Base-by-base conservation (phyloP, 1,140 invertebrate genomes). In the Neodiprion fabricii region DNA sequence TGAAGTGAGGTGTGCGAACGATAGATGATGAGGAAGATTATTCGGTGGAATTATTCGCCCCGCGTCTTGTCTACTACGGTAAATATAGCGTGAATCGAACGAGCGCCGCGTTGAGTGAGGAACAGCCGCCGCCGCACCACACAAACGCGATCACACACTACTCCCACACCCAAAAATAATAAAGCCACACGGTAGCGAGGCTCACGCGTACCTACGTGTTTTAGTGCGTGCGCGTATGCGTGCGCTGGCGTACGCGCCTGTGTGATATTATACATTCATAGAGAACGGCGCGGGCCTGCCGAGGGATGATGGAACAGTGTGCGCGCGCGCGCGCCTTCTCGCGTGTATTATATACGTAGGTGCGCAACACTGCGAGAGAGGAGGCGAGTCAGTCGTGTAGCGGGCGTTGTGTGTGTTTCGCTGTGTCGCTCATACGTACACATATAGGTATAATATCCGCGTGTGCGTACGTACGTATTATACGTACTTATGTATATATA, bases 261-360 rank as follows among this genome's bases (percentile, higher is more conserved):
- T 76, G 28, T 5, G 28, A 40, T 40, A 40, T 40, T 40, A 40
- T 40, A 40, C 28, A 40, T 40, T 40, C 28, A 40, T 40, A 40
- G 2, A 40, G 2, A 40, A 40, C 28, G 28, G 28, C 28, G 28
- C 28, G 28, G 28, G 28, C 1, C 5, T 40, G 2, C 53, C 5
- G 53, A 61, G 53, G 53, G 4, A 14, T 4, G 53, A 61, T 40
- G 53, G 53, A 61, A 17, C n/a, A 17, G 5, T 61, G 53, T 61
- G 53, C 53, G 53, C 53, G 53, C 53, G 75, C 80, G 77, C 76
- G 76, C 74, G 72, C 77, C 78, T 76, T 50, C 23, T 21, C 40
- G 67, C 71, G 67, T 70, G 48, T 61, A 8, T 4, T 75, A 9
- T 68, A 12, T 48, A 23, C 48, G 73, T 47, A 47, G 40, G 1